A percentile compares a stretch with the other conserved stretches of the same genome.
These are phyloP conservation scores for Heterochromis multidens DNA, from an alignment of 2,113 vertebrate genomes.

Conservation along the genomic window DNA sequence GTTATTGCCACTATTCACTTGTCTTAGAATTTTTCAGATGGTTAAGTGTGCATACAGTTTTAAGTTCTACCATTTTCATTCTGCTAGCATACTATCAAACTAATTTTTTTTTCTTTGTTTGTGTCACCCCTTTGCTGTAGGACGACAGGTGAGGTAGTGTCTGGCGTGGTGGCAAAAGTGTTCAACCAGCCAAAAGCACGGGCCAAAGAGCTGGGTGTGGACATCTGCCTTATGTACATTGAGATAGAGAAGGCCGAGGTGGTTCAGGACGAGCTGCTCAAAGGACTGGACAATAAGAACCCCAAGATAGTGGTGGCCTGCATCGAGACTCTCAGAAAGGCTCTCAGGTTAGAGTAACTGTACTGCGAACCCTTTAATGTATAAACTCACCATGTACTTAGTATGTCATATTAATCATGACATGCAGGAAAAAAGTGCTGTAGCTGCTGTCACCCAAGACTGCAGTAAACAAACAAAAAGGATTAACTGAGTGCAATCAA, in stretches of 20 bases:
- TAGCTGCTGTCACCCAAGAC: not conserved
- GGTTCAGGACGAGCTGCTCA: constrained; percentile 94
- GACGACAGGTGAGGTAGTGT: constrained; percentile 93
- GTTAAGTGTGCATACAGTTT: not conserved
- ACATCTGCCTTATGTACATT: constrained; percentile 95
- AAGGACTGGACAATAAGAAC: constrained; percentile 97
- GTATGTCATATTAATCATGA: not conserved
- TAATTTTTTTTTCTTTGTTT: not conserved
- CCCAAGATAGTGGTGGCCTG: constrained; percentile 94
- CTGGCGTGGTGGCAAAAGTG: constrained; percentile 96
- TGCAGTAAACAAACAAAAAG: not conserved
- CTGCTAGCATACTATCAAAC: not conserved
- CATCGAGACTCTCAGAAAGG: constrained; percentile 88
- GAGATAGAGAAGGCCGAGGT: constrained; percentile 94
- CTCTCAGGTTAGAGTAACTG: constrained; percentile 82
- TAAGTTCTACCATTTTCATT: not conserved
- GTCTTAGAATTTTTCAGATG: not conserved
- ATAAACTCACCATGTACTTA: not conserved
- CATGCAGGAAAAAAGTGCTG: not conserved
- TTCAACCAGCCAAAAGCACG: constrained; percentile 98
- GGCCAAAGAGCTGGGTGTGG: constrained; percentile 91
- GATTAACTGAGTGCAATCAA: not conserved
- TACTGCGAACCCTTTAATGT: not conserved
- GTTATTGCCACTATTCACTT: not conserved
- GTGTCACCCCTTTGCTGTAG: constrained; percentile 70